These are phyloP conservation scores for Ctenoplectra terminalis DNA, from an alignment of 1,140 invertebrate species.

Conservation along the genomic window DNA sequence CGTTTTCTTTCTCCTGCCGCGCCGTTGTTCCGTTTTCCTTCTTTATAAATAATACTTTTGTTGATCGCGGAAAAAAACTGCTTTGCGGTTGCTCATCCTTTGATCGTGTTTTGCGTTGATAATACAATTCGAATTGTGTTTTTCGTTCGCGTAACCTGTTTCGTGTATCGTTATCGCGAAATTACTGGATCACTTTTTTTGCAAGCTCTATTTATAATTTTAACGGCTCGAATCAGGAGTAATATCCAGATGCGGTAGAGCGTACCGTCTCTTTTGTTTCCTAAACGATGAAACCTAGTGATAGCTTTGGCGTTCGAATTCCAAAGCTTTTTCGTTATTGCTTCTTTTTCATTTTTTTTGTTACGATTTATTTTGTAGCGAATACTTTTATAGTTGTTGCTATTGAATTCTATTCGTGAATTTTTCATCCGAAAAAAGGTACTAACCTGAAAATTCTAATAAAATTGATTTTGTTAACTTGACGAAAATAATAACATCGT, in stretches of 20 bases:
- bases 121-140: neutral
- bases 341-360: neutral
- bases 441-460: neutral
- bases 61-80: conserved; percentile 9
- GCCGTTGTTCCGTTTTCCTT: neutral
- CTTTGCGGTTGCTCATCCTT: neutral
- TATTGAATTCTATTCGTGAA: neutral
- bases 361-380: neutral
- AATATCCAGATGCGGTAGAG: neutral
- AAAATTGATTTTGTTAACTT: neutral
- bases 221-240: neutral
- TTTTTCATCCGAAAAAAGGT: neutral
- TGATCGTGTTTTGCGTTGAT: neutral
- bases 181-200: neutral
- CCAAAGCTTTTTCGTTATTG: neutral
- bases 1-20: neutral
- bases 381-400: neutral
- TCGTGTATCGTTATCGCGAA: neutral
- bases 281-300: too few relatives aligned
- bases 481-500: too few relatives aligned
- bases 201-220: neutral
- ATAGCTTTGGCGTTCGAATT: too few relatives aligned
- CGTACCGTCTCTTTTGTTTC: too few relatives aligned
- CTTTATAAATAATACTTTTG: neutral
- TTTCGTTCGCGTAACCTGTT: neutral